Percentiles rank a stretch among this genome's conserved stretches.
Conservation (phyloP, 2,797 vertebrate genomes). For the Neoniphon sammara region DNA sequence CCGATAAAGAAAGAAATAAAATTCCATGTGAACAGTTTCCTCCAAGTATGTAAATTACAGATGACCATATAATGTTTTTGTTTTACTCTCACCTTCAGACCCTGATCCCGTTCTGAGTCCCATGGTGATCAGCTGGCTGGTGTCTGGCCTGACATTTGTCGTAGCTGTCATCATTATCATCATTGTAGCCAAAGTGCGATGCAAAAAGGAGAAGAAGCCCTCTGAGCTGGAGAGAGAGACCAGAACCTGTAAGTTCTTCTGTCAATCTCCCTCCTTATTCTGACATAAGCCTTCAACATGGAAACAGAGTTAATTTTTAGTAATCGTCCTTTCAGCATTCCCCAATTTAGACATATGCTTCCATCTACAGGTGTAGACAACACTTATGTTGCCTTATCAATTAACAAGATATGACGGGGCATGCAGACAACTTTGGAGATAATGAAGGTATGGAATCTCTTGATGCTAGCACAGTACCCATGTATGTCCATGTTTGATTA, state of each 20-base stretch:
- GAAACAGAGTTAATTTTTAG: not conserved
- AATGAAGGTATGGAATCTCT: conserved; percentile 52
- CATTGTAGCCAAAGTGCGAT: conserved; percentile 78
- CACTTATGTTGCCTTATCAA: conserved; percentile 83
- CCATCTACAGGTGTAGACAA: conserved; percentile 83
- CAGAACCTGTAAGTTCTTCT: conserved; percentile 80
- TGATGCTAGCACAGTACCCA: not conserved
- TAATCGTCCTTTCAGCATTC: not conserved
- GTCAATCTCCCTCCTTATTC: not conserved
- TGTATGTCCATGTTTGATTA: not conserved
- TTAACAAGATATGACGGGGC: conserved; percentile 77
- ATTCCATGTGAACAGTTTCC: no score
- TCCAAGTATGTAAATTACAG: not conserved
- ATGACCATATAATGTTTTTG: not conserved
- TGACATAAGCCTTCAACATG: not conserved
- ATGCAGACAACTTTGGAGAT: conserved; percentile 17
- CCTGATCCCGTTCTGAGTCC: conserved; percentile 82
- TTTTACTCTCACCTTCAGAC: conserved; percentile 61
- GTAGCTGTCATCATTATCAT: conserved; percentile 79
- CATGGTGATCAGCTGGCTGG: conserved; percentile 84
- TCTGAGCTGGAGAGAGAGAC: conserved; percentile 83
- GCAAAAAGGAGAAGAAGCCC: conserved; percentile 80
- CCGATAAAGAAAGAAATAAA: no score
- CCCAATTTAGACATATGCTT: conserved; percentile 22
- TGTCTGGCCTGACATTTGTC: conserved; percentile 81